Base-by-base conservation (phyloP, 2,113 vertebrate genomes). In the Regulus satrapa region DNA sequence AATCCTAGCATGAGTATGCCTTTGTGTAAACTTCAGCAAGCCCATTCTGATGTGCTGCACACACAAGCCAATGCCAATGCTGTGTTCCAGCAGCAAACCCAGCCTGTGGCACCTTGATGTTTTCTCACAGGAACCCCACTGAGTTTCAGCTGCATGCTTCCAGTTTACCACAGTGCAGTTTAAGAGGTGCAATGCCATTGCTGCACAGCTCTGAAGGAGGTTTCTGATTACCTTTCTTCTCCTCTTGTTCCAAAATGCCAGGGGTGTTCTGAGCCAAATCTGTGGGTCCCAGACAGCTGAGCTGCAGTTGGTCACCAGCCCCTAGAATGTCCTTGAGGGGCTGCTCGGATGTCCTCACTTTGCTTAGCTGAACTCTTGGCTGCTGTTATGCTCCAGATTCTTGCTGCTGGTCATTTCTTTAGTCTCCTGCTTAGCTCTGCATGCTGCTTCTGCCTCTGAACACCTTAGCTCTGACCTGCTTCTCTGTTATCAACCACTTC, bases 71-170 rank as follows among this genome's bases (percentile, higher is more conserved):
- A 28, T 25, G 68, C 17, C 32, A 28, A 43, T 32, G 29, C 43
- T 1, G 0, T 4, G 24, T 54, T 51, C 79, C 25, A 68, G 66
- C 36, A 75, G n/a, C n/a, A 28, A 20, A 23, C 28, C 19, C 45
- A 69, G 55, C 38, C 10, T 0, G 0, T 12, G 34, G n/a, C 36
- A 46, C 29, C 46, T 14, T 15, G 7, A 5, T n/a, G 12, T 17
- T 15, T 49, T 54, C 51, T 73, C 46, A 28, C 11, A 48, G 51
- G 36, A 85, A 7, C 36, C 12, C 19, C 14, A 12, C 6, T 4
- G 74, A 17, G 10, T 38, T 49, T 54, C 46, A 38, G 21, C 61
- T 41, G 38, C 31, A 36, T 1, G 1, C 56, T 77, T 66, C 55
- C 41, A 71, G n/a, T 38, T 80, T 26, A 41, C 25, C 54, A 7